Base-by-base conservation (phyloP, 1,140 invertebrate genomes). In the Augochlora pura region DNA sequence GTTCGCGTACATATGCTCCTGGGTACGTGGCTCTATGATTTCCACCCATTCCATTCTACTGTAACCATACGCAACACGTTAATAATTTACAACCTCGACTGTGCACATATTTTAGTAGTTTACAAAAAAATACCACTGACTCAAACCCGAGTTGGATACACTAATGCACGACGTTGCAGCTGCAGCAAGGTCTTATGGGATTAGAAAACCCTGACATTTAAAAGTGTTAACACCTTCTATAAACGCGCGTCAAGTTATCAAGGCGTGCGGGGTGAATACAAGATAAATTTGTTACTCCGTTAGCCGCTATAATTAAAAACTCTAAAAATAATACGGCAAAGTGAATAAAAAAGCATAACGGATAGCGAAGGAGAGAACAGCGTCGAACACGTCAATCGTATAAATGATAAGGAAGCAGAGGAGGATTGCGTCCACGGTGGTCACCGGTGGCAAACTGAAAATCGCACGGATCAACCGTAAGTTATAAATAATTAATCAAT, bases 1-100 rank as follows among this genome's bases (percentile, higher is more conserved):
- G 95, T 99, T 99, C 91, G 98, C 98, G 94, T 99, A 99, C 98
- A 99, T 99, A 93, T 98, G 97, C 94, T 99, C 98, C 94, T 98
- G 97, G 86, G 98, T 98, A 91, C 97, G 96, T 86, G 98, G 98
- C 92, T 99, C 98, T 93, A 99, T 98, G 90, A 99, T 99, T 95
- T 99, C 98, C 92, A 99, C 98, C 98, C 98, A 99, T 96, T 99
- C 98, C 94, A 97, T 96, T 94, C 96, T 93, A 90, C 88, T 95
- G 81, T 23, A 87, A 86, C 77, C 72, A 71, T 52, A 67, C 10
- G 42, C 18, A 21, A n/a, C 79, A 69, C 25, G 12, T 42, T 5
- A 63, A 25, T 57, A 46, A 73, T 49, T 77, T 39, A 54, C 25
- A 46, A n/a, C 6, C 42, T 46, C 8, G 8, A 49, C 25, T 7